These are phyloP conservation scores for Phrynosoma platyrhinos DNA, from an alignment of 2,113 vertebrate genomes.

Conservation along the genomic window DNA sequence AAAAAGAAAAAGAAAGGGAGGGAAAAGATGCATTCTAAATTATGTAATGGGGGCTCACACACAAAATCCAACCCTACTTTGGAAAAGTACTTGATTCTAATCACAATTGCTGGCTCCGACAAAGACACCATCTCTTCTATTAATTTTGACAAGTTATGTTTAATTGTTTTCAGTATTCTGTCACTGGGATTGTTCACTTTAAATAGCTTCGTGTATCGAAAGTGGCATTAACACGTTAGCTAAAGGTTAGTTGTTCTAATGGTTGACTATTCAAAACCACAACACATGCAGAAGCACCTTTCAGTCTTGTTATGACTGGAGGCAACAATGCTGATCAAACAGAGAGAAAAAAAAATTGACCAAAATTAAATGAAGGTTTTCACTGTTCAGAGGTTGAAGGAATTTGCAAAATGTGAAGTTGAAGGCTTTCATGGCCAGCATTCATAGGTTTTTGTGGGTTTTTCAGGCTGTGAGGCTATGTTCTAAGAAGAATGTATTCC, in stretches of 20 bases:
- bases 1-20: too few relatives aligned
- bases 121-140: slow-evolving; percentile 60
- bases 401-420: background rate
- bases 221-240: slow-evolving; percentile 65
- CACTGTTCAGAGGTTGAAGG: background rate
- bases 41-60: background rate
- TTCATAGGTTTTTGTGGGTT: too few relatives aligned
- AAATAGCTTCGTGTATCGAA: slow-evolving; percentile 62
- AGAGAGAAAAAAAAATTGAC: background rate
- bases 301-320: slow-evolving; percentile 19
- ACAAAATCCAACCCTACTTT: background rate
- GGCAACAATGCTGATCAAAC: slow-evolving; percentile 20
- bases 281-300: slow-evolving; percentile 27
- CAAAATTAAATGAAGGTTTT: background rate
- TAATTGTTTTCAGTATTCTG: slow-evolving; percentile 72
- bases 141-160: slow-evolving; percentile 71
- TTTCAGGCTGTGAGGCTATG: too few relatives aligned
- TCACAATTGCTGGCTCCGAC: slow-evolving; percentile 44
- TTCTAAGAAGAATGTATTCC: too few relatives aligned
- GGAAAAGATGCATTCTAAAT: background rate
- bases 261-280: slow-evolving; percentile 2
- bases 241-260: slow-evolving; percentile 69
- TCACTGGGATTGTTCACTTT: slow-evolving; percentile 67
- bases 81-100: slow-evolving; percentile 49
- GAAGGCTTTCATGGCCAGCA: background rate